Evolutionary conservation across 1,140 invertebrate species (phyloP), one percentile per base, ranked within the genome.

Genomic region (Meloidogyne chitwoodi): DNA sequence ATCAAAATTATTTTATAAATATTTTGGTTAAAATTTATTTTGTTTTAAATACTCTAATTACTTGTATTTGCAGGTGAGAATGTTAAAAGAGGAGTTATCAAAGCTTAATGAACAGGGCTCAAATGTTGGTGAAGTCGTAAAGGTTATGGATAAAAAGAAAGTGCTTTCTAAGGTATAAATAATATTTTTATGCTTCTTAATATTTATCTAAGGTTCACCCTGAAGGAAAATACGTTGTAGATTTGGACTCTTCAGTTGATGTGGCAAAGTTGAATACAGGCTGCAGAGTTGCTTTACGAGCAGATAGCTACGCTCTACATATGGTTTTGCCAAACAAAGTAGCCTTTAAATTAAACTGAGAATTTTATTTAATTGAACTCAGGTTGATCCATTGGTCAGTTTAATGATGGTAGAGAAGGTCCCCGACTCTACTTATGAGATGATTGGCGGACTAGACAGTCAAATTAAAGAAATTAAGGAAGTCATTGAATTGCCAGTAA

Each of bases 361-460:
- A 19, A 19, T 34, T 71, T 24, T 24, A 48, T 10, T 27, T 68
- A 19, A 14, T 34, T 22, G 12, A 26, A 63, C n/a, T 61, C 14
- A 92, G 91, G 94, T 99, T n/a, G 97, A 99, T 90, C 96, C 96
- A 2, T 89, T 99, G 56, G 97, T 99, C 0, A 98, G 95, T n/a
- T 90, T 99, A 64, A 99, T 99, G 96, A 99, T 99, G 97, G 96
- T 99, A 0, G 97, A 99, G 88, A 99, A 99, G 89, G 96, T 99
- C 5, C 97, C 97, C 12, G 96, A 99, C 88, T 98, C 96, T 0
- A 99, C 97, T 0, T 92, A 99, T 88, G 97, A 99, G 90, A 99
- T 99, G 96, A 96, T 99, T 66, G 97, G 97, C 80, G 97, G 97
- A 79, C 90, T 99, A 67, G 96, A 99, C 85, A 98, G 98, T 87